Percentiles rank a stretch among this genome's conserved stretches.
Evolutionary conservation across 2,888 invertebrate genomes (phyloP).

Genomic region (Hoplodrina ambigua): DNA sequence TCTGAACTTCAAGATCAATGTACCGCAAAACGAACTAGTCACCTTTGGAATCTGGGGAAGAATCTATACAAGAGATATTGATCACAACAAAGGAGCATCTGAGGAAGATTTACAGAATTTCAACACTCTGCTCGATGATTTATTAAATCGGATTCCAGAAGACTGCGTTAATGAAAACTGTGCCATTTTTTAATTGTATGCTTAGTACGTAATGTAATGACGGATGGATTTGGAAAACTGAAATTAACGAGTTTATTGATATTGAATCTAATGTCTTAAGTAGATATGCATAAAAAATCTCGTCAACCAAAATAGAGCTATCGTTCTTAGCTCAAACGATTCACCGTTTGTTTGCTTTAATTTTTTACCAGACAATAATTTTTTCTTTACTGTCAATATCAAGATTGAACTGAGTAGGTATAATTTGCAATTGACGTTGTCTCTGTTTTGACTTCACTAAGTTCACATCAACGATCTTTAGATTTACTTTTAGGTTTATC

Average conservation of each 20-base stretch:
- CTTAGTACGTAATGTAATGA: background rate
- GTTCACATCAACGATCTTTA: background rate
- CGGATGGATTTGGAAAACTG: slow-evolving; percentile 17
- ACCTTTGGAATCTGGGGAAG: slow-evolving; percentile 87
- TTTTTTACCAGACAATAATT: too few relatives aligned
- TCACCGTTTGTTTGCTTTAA: too few relatives aligned
- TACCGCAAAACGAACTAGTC: slow-evolving; percentile 81
- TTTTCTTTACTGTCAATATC: background rate
- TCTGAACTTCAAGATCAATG: slow-evolving; percentile 73
- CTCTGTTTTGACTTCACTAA: too few relatives aligned
- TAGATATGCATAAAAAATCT: background rate
- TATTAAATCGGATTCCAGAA: slow-evolving; percentile 67
- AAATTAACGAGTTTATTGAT: background rate
- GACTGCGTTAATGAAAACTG: slow-evolving; percentile 19
- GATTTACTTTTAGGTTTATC: background rate
- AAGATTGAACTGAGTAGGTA: background rate
- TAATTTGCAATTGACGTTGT: too few relatives aligned
- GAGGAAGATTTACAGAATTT: slow-evolving; percentile 74
- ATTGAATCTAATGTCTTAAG: background rate
- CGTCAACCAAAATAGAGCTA: too few relatives aligned
- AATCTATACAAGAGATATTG: slow-evolving; percentile 86
- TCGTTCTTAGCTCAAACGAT: too few relatives aligned
- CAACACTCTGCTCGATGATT: slow-evolving; percentile 73
- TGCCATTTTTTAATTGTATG: slow-evolving; percentile 30
- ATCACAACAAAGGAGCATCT: slow-evolving; percentile 70